Evolutionary conservation across 1,140 invertebrate species (phyloP), one percentile per base, ranked within the genome.

Genomic region (Drosophila insularis): DNA sequence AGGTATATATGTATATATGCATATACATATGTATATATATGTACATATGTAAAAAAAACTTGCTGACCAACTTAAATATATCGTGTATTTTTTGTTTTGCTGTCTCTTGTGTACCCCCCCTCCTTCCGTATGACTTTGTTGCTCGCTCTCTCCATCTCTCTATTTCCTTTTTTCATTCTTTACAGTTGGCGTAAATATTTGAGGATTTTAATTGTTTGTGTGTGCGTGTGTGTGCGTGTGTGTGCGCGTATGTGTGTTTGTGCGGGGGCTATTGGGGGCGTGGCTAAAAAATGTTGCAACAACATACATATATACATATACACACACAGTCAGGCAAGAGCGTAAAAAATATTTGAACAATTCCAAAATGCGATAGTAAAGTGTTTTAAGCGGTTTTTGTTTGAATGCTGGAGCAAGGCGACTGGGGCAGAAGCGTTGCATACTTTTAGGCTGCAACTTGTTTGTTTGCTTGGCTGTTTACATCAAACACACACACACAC

Each of bases 351-450:
- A 89, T 89, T 89, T 89, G 78, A 89, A 89, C 86, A 89, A 89
- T 89, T 89, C 67, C 85, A 85, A 89, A 89, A 89, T 89, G 85
- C 80, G 85, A 89, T 89, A 89, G 85, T 89, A 89, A 89, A 89
- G 85, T 89, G 85, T 89, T 85, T 89, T 89, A 89, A 89, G 84
- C 84, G 84, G 84, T 89, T 89, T 89, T 82, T 77, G 84, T 87
- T 89, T 89, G 80, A 82, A 80, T 89, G 80, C 67, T 67, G 70
- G 17, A n/a, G 60, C 39, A 66, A 43, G 62, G 61, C 27, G 54
- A 37, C 35, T 11, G 35, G 8, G 43, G 39, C 75, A 76, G 60
- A 78, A 63, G 31, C 65, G 68, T 74, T 80, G 84, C 79, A 87
- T 87, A 87, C 84, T 87, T 87, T 87, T 82, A 82, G 84, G 76